These are phyloP conservation scores for Ophiothrix spiculata DNA, from an alignment of 35 echinoderm and acorn worm genomes.

Conservation along the genomic window DNA sequence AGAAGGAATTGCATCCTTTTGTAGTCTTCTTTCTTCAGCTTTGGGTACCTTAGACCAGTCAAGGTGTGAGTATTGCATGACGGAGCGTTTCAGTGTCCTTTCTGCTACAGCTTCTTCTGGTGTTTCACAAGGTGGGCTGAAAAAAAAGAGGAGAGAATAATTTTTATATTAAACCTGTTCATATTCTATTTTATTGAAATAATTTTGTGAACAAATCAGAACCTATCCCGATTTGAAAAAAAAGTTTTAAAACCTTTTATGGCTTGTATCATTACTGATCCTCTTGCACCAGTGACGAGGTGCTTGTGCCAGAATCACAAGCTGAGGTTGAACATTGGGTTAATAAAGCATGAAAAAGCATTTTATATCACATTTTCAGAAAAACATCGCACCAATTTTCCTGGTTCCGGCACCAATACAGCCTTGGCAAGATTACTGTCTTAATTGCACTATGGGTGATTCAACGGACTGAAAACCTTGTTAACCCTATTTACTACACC, in stretches of 20 bases:
- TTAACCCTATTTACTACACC: too few species aligned
- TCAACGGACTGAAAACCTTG: too few species aligned
- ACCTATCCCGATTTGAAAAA: background rate
- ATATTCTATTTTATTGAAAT: background rate
- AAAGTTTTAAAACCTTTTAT: background rate
- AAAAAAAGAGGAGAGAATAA: background rate
- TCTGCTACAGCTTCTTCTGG: constrained; percentile 25
- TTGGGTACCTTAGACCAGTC: constrained; percentile 90
- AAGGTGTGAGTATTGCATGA: constrained; percentile 94
- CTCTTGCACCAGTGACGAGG: background rate
- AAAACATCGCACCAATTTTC: too few species aligned
- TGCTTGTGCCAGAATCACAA: background rate
- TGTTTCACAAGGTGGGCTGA: background rate
- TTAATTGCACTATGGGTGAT: too few species aligned
- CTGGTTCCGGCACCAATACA: too few species aligned
- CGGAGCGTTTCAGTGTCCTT: constrained; percentile 51
- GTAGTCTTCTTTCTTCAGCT: constrained; percentile 59
- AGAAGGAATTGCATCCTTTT: constrained; percentile 7
- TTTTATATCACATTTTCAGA: too few species aligned
- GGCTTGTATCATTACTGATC: background rate
- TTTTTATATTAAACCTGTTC: background rate
- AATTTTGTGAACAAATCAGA: background rate
- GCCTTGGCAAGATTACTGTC: too few species aligned
- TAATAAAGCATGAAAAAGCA: too few species aligned
- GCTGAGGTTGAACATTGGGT: too few species aligned